Percentiles rank a stretch among this genome's conserved stretches.
phyloP scores from a whole-genome alignment of 2,888 invertebrate genomes.

The Taphrorychus bicolor region DNA sequence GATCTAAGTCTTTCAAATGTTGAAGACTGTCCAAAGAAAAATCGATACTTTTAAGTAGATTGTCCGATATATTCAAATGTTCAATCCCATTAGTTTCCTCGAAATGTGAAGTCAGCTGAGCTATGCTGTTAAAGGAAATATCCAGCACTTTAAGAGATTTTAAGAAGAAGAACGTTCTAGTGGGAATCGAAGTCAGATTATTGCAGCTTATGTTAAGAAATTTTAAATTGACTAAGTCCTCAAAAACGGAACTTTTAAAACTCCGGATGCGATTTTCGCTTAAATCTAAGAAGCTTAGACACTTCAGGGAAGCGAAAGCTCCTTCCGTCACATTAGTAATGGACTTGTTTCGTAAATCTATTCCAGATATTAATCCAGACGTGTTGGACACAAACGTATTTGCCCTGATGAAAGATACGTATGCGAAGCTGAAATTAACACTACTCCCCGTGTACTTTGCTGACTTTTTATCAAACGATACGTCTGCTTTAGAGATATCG shows the following conservation, averaged over 20 bases:
- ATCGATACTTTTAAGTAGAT: conserved; percentile 43
- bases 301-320: conserved; percentile 49
- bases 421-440: conserved; percentile 46
- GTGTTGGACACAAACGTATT: background rate
- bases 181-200: conserved; percentile 42
- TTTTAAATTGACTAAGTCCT: conserved; percentile 43
- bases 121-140: conserved; percentile 50
- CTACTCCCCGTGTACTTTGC: background rate
- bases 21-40: conserved; percentile 45
- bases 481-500: conserved; percentile 49
- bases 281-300: conserved; percentile 48
- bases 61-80: conserved; percentile 13
- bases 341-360: conserved; percentile 47
- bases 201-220: conserved; percentile 47
- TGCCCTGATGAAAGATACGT: background rate
- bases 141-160: conserved; percentile 45
- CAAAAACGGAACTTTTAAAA: conserved; percentile 43
- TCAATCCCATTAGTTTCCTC: conserved; percentile 2
- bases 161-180: conserved; percentile 36
- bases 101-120: conserved; percentile 30
- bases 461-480: conserved; percentile 44
- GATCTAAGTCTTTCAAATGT: conserved; percentile 42
- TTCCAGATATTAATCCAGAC: conserved; percentile 13
- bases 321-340: conserved; percentile 47
- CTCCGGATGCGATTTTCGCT: conserved; percentile 47